Conservation (phyloP, 2,113 vertebrate genomes). For the Phrynocephalus versicolor region DNA sequence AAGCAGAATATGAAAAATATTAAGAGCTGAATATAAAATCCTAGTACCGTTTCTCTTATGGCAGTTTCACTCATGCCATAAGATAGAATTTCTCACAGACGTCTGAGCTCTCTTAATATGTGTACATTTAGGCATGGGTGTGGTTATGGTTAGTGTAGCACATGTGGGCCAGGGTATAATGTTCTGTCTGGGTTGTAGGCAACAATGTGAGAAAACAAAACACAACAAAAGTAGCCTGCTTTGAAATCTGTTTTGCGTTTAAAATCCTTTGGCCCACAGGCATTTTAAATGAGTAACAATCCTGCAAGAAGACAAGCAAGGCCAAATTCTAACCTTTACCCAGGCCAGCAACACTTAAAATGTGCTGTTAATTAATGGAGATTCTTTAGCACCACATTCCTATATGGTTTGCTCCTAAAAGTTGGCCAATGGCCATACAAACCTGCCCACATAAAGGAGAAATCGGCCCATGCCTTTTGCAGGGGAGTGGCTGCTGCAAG, state of each 20-base stretch:
- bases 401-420: neutral
- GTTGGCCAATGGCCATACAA: neutral
- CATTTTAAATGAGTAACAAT: slow-evolving; percentile 14
- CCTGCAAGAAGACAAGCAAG: neutral
- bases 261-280: neutral
- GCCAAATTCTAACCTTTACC: neutral
- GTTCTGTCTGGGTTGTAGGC: neutral
- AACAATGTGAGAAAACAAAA: neutral
- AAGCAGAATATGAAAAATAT: neutral
- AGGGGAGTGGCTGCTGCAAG: neutral
- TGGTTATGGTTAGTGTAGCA: neutral
- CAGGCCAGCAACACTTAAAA: neutral
- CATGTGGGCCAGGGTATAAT: neutral
- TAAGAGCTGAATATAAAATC: neutral
- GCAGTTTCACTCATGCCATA: neutral
- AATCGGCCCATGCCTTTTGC: neutral
- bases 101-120: neutral
- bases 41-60: neutral
- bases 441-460: no score
- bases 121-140: neutral
- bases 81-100: neutral
- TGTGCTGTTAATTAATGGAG: slow-evolving; percentile 8
- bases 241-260: slow-evolving; percentile 26
- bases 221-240: neutral
- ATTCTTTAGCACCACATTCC: neutral